Conservation (phyloP, 2,888 invertebrate genomes). For the Hirudinaria manillensis region DNA sequence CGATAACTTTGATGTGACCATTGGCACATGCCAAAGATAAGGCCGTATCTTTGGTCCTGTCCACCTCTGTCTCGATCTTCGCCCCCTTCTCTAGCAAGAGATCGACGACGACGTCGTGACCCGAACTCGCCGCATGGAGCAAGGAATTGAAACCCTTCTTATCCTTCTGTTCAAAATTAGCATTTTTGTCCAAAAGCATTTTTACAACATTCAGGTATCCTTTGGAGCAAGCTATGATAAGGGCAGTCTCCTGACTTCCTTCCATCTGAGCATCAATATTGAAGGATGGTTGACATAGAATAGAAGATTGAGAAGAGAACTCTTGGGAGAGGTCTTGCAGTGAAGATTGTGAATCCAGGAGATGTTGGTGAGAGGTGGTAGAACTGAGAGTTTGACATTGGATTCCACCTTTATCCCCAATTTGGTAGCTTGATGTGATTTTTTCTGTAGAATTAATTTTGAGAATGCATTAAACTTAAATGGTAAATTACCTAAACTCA, state of each 20-base stretch:
- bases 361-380: neutral
- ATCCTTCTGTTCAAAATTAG: constrained; percentile 94
- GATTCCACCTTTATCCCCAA: neutral
- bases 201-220: constrained; percentile 86
- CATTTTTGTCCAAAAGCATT: constrained; percentile 80
- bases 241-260: constrained; percentile 94
- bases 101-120: constrained; percentile 80
- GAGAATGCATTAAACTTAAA: too few species aligned
- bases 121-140: constrained; percentile 94
- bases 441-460: too few species aligned
- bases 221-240: constrained; percentile 92
- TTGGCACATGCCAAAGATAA: constrained; percentile 93
- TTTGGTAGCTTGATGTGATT: too few species aligned
- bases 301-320: constrained; percentile 42
- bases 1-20: constrained; percentile 91
- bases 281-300: constrained; percentile 54
- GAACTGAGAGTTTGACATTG: constrained; percentile 3
- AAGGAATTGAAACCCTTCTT: constrained; percentile 95
- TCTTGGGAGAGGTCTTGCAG: neutral
- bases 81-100: constrained; percentile 85
- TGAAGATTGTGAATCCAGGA: neutral
- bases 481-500: too few species aligned
- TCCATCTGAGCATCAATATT: constrained; percentile 97
- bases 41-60: constrained; percentile 96
- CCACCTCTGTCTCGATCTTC: constrained; percentile 97